phyloP scores from a whole-genome alignment of 2,888 invertebrate genomes.

The Hofmannophila pseudospretella region DNA sequence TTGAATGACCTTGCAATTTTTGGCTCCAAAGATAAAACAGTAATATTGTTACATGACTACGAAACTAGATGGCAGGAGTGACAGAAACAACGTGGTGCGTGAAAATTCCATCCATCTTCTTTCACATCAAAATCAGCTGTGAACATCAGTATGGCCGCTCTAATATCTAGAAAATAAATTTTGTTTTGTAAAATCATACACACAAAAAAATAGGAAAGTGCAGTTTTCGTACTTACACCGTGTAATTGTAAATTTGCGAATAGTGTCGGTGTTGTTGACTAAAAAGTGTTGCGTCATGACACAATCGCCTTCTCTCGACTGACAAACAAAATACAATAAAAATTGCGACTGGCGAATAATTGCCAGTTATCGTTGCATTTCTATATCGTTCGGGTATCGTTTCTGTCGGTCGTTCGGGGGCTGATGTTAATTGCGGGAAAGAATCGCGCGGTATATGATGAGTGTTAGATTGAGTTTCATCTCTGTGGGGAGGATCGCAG shows the following conservation, averaged over 20 bases:
- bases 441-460: conserved; percentile 55
- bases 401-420: conserved; percentile 45
- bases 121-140: conserved; percentile 78
- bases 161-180: conserved; percentile 62
- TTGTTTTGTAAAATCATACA: conserved; percentile 57
- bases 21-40: conserved; percentile 39
- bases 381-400: conserved; percentile 44
- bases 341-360: conserved; percentile 50
- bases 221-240: conserved; percentile 62
- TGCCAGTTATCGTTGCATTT: conserved; percentile 40
- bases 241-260: conserved; percentile 44
- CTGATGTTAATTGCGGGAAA: conserved; percentile 59
- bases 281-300: conserved; percentile 78
- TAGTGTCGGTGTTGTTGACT: conserved; percentile 60
- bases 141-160: conserved; percentile 77
- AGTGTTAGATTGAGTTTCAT: conserved; percentile 71
- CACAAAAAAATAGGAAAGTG: conserved; percentile 63
- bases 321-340: conserved; percentile 75
- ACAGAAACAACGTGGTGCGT: conserved; percentile 69
- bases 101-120: conserved; percentile 57
- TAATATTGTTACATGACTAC: conserved; percentile 10
- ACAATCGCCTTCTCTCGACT: conserved; percentile 66
- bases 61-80: conserved; percentile 41
- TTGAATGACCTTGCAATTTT: not conserved
- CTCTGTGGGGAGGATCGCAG: conserved; percentile 68